Evolutionary conservation across 2,113 vertebrate species (phyloP).

Genomic region (Nycticebus coucang): DNA sequence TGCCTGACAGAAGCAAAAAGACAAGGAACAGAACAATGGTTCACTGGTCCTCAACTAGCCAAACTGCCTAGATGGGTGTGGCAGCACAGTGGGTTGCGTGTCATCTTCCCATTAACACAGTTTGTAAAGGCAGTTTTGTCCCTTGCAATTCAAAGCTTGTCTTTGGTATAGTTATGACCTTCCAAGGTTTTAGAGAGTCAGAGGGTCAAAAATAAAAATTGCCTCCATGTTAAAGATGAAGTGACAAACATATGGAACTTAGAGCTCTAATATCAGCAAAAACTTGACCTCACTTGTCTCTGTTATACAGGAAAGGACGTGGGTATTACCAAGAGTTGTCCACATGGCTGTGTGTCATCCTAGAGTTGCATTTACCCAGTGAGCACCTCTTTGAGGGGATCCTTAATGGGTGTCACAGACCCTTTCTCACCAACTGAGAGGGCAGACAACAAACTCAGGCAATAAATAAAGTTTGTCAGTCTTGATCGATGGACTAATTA

Average conservation of each 20-base stretch:
- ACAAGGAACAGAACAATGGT: not conserved
- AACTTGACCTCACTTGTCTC: not conserved
- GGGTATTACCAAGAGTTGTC: not conserved
- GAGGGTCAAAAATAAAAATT: not conserved
- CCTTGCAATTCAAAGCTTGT: not conserved
- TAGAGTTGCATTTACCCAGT: not conserved
- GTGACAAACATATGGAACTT: not conserved
- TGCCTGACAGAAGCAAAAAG: not conserved
- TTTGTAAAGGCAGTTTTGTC: slow-evolving; percentile 1
- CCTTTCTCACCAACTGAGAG: not conserved
- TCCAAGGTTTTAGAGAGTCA: slow-evolving; percentile 6
- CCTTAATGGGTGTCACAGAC: not conserved
- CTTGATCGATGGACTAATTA: not conserved
- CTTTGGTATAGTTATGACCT: not conserved
- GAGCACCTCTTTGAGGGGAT: not conserved
- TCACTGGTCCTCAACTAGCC: not conserved
- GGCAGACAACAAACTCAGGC: not conserved
- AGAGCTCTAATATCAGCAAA: not conserved
- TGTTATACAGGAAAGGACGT: not conserved
- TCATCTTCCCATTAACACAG: not conserved
- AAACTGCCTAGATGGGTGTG: not conserved
- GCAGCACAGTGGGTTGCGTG: not conserved
- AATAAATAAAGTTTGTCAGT: not conserved
- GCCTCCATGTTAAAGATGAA: not conserved
- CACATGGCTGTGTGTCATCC: not conserved